These are phyloP conservation scores for Crematogaster levior DNA, from an alignment of 2,888 invertebrate genomes.

Conservation along the genomic window DNA sequence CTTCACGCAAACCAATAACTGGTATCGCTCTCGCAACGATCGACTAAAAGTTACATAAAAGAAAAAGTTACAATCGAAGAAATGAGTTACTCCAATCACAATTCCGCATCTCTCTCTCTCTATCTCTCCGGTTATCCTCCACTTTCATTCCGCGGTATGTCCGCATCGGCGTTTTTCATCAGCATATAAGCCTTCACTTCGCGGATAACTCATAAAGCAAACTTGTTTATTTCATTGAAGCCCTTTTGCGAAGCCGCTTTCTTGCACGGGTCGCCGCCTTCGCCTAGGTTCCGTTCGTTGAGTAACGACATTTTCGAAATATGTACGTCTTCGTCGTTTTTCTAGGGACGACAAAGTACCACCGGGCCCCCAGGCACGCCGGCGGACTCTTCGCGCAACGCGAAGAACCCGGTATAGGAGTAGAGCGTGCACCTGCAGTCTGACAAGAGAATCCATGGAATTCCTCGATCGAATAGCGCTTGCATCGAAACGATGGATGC, in stretches of 20 bases:
- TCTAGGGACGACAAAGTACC: slow-evolving; percentile 54
- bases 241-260: slow-evolving; percentile 64
- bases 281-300: slow-evolving; percentile 58
- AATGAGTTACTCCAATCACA: slow-evolving; percentile 46
- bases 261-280: slow-evolving; percentile 34
- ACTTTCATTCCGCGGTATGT: not conserved
- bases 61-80: slow-evolving; percentile 19
- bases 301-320: slow-evolving; percentile 77
- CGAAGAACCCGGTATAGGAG: slow-evolving; percentile 47
- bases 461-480: slow-evolving; percentile 68
- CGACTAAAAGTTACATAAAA: slow-evolving; percentile 21
- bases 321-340: slow-evolving; percentile 61
- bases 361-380: slow-evolving; percentile 39
- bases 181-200: slow-evolving; percentile 56
- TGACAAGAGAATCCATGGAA: slow-evolving; percentile 73
- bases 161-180: slow-evolving; percentile 59
- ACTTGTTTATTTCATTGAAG: slow-evolving; percentile 71
- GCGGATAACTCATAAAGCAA: slow-evolving; percentile 73
- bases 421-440: slow-evolving; percentile 69
- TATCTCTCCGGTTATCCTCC: not conserved
- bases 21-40: not conserved
- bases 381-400: slow-evolving; percentile 60
- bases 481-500: slow-evolving; percentile 72
- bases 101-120: slow-evolving; percentile 6
- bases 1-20: not conserved